Percentiles rank a stretch among this genome's conserved stretches.
These are phyloP conservation scores for Pelobates cultripes DNA, from an alignment of 2,797 vertebrate species.

Conservation along the genomic window DNA sequence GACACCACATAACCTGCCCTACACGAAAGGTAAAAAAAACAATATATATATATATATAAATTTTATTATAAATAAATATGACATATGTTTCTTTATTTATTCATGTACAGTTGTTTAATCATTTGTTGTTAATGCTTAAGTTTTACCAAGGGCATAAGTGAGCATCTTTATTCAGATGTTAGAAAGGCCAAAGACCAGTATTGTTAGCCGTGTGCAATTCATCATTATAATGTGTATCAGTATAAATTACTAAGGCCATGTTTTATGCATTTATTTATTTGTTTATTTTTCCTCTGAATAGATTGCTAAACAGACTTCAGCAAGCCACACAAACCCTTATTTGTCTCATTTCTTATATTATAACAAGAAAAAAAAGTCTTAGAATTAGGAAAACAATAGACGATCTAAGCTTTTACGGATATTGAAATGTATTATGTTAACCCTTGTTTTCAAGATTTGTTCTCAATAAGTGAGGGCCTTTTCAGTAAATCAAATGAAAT, in stretches of 20 bases:
- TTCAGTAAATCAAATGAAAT: slow-evolving; percentile 71
- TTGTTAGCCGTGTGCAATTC: slow-evolving; percentile 18
- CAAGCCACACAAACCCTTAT: slow-evolving; percentile 56
- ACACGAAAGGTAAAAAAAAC: too few species aligned
- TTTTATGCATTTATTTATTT: neutral
- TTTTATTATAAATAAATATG: too few species aligned
- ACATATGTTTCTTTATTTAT: too few species aligned
- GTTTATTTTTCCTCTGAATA: slow-evolving; percentile 49
- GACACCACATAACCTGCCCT: neutral
- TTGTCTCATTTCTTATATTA: slow-evolving; percentile 36
- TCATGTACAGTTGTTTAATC: too few species aligned
- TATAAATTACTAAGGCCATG: slow-evolving; percentile 51
- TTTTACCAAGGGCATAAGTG: slow-evolving; percentile 22
- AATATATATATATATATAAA: too few species aligned
- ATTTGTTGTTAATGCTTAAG: neutral
- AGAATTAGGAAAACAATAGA: slow-evolving; percentile 44
- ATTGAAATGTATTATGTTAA: slow-evolving; percentile 68
- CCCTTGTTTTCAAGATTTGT: slow-evolving; percentile 65
- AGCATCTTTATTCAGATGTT: slow-evolving; percentile 29
- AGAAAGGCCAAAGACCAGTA: slow-evolving; percentile 32
- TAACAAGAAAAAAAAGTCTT: slow-evolving; percentile 56
- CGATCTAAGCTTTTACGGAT: slow-evolving; percentile 56
- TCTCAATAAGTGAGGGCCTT: slow-evolving; percentile 57
- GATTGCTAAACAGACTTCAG: slow-evolving; percentile 48
- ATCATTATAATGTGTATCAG: slow-evolving; percentile 50